Conservation (phyloP, 1,140 invertebrate genomes). For the Panulirus ornatus region DNA sequence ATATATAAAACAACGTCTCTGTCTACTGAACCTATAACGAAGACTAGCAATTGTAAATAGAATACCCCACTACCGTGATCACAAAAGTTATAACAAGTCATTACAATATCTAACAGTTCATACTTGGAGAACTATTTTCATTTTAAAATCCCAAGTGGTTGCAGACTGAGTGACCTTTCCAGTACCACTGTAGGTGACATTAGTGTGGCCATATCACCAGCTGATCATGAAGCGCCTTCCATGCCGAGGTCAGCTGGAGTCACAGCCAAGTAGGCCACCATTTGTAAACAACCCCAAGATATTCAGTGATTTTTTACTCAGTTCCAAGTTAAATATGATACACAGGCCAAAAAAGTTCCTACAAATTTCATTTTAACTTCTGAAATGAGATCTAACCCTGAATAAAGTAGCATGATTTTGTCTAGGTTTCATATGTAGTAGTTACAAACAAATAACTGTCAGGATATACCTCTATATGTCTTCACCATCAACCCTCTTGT, state of each 20-base stretch:
- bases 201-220: constrained; percentile 18
- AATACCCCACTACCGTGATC: constrained; percentile 38
- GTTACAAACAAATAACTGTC: constrained; percentile 38
- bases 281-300: constrained; percentile 35
- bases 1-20: constrained; percentile 43
- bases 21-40: constrained; percentile 52
- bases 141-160: constrained; percentile 45
- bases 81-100: constrained; percentile 66
- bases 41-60: constrained; percentile 28
- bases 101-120: constrained; percentile 66
- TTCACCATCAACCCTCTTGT: constrained; percentile 47
- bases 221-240: constrained; percentile 39
- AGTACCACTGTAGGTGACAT: neutral
- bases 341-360: constrained; percentile 40
- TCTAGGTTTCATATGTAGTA: constrained; percentile 15
- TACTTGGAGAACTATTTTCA: constrained; percentile 46
- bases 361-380: constrained; percentile 4
- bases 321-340: constrained; percentile 27
- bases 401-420: constrained; percentile 23
- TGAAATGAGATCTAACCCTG: constrained; percentile 46
- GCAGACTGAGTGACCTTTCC: constrained; percentile 9
- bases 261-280: neutral
- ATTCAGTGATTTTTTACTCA: neutral
- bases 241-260: constrained; percentile 33
- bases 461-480: constrained; percentile 15